phyloP scores from a whole-genome alignment of 2,888 invertebrate genomes.

The Gnatocerus cornutus region DNA sequence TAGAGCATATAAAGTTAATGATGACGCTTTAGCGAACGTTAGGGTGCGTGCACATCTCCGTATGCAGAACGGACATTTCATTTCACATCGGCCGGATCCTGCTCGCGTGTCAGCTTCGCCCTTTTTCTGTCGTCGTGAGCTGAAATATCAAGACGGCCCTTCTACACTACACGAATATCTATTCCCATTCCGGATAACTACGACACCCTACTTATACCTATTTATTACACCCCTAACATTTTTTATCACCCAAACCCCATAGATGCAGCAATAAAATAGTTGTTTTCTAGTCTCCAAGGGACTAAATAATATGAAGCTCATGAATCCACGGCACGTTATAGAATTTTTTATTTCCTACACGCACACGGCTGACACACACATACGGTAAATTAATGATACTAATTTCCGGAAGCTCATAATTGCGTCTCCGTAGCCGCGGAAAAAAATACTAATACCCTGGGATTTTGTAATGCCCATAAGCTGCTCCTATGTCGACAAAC shows the following conservation, averaged over 20 bases:
- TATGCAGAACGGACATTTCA: slow-evolving; percentile 61
- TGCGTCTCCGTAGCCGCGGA: slow-evolving; percentile 31
- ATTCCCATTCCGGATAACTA: slow-evolving; percentile 46
- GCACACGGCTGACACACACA: slow-evolving; percentile 18
- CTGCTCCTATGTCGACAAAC: slow-evolving; percentile 34
- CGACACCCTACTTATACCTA: slow-evolving; percentile 48
- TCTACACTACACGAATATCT: slow-evolving; percentile 49
- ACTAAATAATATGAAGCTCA: slow-evolving; percentile 43
- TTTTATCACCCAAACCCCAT: slow-evolving; percentile 43
- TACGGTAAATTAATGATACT: slow-evolving; percentile 43
- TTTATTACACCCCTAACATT: slow-evolving; percentile 47
- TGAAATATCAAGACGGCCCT: slow-evolving; percentile 57
- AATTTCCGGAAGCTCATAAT: slow-evolving; percentile 46
- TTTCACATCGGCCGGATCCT: slow-evolving; percentile 57
- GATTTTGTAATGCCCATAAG: slow-evolving; percentile 24
- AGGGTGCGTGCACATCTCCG: slow-evolving; percentile 59
- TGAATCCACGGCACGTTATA: slow-evolving; percentile 43
- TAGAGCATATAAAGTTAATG: slow-evolving; percentile 53
- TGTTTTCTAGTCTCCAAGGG: slow-evolving; percentile 48
- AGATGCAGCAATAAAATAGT: slow-evolving; percentile 49
- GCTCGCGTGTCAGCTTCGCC: slow-evolving; percentile 56
- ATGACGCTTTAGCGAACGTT: slow-evolving; percentile 51
- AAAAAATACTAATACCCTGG: slow-evolving; percentile 31
- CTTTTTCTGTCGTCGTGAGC: slow-evolving; percentile 58
- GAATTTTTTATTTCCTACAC: slow-evolving; percentile 48